Conservation (phyloP, 2,113 vertebrate species). For the Cyanocitta stelleri region DNA sequence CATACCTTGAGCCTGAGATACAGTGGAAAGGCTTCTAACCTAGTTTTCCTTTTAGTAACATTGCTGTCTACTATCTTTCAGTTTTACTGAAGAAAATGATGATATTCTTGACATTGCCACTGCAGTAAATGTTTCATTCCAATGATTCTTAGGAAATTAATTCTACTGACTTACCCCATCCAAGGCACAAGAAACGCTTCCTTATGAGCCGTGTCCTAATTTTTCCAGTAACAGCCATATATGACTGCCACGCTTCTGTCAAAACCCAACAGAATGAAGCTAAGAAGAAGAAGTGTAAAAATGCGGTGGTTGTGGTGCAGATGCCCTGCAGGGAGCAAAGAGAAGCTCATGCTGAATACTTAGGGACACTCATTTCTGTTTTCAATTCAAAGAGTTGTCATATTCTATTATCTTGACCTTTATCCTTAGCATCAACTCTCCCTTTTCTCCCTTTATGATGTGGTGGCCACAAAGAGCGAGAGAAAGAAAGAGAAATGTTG, state of each 20-base stretch:
- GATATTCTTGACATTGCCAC: background rate
- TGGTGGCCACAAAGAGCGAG: background rate
- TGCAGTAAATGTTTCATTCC: background rate
- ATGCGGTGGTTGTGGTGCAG: conserved; percentile 95
- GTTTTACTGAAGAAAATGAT: background rate
- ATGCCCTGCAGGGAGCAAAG: conserved; percentile 80
- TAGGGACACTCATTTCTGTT: background rate
- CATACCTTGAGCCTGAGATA: background rate
- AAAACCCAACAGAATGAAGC: conserved; percentile 99
- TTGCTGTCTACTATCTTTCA: background rate
- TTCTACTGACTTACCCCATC: conserved; percentile 87
- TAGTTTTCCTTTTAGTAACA: background rate
- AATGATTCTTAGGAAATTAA: background rate
- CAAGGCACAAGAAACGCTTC: conserved; percentile 96
- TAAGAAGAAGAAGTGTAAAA: conserved; percentile 99
- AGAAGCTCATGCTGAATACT: conserved; percentile 43
- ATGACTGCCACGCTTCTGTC: conserved; percentile 99
- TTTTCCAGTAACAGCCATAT: conserved; percentile 99
- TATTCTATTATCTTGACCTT: conserved; percentile 29
- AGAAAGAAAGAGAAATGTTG: background rate
- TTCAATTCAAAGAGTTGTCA: conserved; percentile 23
- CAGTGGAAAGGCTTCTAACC: background rate
- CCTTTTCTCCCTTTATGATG: background rate
- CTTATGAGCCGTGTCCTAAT: conserved; percentile 96
- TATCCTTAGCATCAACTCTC: background rate